These are phyloP conservation scores for Pedetes capensis DNA, from an alignment of 2,113 vertebrate species.

Conservation along the genomic window DNA sequence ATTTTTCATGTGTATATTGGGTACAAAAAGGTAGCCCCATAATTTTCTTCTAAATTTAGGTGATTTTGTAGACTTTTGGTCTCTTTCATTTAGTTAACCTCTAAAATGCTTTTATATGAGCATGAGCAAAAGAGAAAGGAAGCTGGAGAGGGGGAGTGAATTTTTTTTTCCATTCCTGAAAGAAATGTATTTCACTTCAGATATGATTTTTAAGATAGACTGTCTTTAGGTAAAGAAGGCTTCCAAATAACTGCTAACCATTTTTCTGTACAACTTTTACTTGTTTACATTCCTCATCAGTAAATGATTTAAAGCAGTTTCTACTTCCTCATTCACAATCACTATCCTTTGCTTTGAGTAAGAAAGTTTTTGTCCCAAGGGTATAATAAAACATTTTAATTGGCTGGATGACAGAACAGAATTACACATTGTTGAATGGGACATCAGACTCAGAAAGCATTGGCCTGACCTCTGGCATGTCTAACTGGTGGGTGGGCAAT, in stretches of 20 bases:
- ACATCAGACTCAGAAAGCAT: neutral
- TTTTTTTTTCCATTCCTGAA: neutral
- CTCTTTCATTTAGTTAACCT: neutral
- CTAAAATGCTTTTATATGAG: conserved; percentile 11
- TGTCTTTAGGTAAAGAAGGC: neutral
- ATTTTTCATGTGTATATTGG: conserved; percentile 72
- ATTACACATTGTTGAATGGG: neutral
- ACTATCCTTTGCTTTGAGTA: conserved; percentile 33
- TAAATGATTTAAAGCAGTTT: conserved; percentile 37
- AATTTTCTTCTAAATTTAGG: conserved; percentile 50
- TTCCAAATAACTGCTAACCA: neutral
- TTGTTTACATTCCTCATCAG: conserved; percentile 47
- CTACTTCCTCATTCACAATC: conserved; percentile 39
- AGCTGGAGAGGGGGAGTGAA: too few relatives aligned
- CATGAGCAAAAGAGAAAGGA: neutral
- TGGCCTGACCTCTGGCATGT: neutral
- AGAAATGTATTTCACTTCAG: neutral
- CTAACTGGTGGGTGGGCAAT: neutral
- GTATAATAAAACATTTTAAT: conserved; percentile 57
- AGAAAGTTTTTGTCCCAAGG: conserved; percentile 28
- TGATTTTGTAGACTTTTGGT: conserved; percentile 14
- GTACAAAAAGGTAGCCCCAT: neutral
- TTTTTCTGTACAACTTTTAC: neutral
- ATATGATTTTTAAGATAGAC: neutral
- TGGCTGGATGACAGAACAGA: neutral